These are phyloP conservation scores for Jordanella pulchra DNA, from an alignment of 2,797 vertebrate species.

Conservation along the genomic window DNA sequence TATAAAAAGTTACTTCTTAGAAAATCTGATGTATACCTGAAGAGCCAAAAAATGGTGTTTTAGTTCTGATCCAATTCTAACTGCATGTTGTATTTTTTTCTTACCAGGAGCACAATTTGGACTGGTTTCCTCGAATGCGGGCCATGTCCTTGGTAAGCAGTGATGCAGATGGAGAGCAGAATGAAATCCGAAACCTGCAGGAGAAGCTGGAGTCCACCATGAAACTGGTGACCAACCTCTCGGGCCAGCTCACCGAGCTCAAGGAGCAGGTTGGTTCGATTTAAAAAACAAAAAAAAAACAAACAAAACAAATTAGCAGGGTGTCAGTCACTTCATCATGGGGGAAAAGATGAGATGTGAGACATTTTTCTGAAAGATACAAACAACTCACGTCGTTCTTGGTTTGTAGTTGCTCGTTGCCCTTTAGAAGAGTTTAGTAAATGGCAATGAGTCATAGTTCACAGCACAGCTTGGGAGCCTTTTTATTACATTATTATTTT, in stretches of 20 bases:
- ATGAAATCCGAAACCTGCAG: conserved; percentile 94
- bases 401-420: conserved; percentile 41
- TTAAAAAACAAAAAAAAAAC: no score
- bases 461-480: conserved; percentile 44
- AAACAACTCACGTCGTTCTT: conserved; percentile 1
- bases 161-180: conserved; percentile 95
- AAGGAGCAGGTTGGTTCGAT: conserved; percentile 90
- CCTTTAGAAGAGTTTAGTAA: conserved; percentile 60
- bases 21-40: background rate
- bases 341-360: background rate
- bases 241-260: conserved; percentile 93
- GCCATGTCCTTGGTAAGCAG: conserved; percentile 99
- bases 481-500: conserved; percentile 55
- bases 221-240: conserved; percentile 94
- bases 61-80: background rate
- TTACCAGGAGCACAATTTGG: conserved; percentile 94
- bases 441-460: conserved; percentile 66
- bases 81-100: background rate
- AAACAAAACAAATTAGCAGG: background rate
- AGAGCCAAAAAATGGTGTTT: background rate
- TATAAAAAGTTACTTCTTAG: background rate
- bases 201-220: conserved; percentile 98
- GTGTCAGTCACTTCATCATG: background rate
- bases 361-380: background rate
- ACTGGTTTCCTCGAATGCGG: conserved; percentile 98